Conservation (phyloP, 2,113 vertebrate genomes). For the Brachionichthys hirsutus region DNA sequence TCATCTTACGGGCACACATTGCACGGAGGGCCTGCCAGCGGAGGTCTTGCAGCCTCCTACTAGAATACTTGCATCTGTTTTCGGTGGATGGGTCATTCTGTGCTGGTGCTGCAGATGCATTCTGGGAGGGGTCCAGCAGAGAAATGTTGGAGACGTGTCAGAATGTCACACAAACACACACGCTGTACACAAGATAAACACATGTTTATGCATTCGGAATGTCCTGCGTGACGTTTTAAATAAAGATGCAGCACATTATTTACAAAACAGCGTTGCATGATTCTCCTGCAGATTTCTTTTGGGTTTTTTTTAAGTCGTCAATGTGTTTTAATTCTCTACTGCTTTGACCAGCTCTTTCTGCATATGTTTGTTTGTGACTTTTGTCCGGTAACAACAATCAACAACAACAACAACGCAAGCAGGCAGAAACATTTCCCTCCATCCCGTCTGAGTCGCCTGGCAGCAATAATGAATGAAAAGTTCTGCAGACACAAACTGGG, state of each 20-base stretch:
- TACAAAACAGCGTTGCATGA: too few species aligned
- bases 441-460: constrained; percentile 7
- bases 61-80: constrained; percentile 79
- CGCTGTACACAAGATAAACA: too few species aligned
- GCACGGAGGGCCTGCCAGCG: constrained; percentile 67
- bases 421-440: background rate
- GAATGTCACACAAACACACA: background rate
- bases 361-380: too few species aligned
- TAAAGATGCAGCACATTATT: too few species aligned
- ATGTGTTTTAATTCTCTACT: too few species aligned
- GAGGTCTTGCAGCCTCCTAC: constrained; percentile 72
- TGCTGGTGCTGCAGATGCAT: constrained; percentile 39
- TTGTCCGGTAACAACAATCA: background rate
- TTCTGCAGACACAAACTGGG: constrained; percentile 23
- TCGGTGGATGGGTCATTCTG: constrained; percentile 49
- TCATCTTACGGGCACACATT: constrained; percentile 74
- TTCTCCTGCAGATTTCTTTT: too few species aligned
- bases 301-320: too few species aligned
- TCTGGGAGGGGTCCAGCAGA: constrained; percentile 44
- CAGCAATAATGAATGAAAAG: background rate
- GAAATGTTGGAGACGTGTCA: constrained; percentile 32
- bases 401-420: background rate
- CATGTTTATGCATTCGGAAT: too few species aligned
- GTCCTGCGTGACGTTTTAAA: too few species aligned
- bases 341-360: too few species aligned